Evolutionary conservation across 2,113 vertebrate genomes (phyloP), one percentile per base, ranked within the genome.

Genomic region (Orycteropus afer): DNA sequence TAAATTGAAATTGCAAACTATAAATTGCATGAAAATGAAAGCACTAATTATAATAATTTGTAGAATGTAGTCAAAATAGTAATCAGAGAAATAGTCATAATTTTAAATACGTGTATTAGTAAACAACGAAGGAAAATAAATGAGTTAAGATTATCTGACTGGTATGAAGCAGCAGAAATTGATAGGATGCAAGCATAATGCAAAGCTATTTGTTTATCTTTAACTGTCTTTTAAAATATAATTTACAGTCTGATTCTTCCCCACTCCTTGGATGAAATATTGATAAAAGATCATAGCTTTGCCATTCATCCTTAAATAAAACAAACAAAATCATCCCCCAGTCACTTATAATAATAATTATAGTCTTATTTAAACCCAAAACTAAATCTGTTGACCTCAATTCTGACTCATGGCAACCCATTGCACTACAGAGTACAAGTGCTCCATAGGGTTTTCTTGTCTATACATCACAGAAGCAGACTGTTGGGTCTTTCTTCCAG

Each of bases 21-120:
- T 67, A 67, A 89, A 67, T 65, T 83, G 49, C 37, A 40, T 85
- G n/a, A 94, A 83, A 78, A 51, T 90, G 73, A 94, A 93, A 89
- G 59, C 34, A 67, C 59, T 84, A 84, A 94, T 85, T 69, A 69
- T 15, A 90, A 90, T 42, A 84, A 79, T 79, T 51, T 69, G 18
- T 78, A 49, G 40, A 27, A 94, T 85, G 29, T 79, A 51, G 42
- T 42, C 61, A 89, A 82, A 53, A 83, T 17, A 55, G 40, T 67
- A 83, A n/a, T 87, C 53, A 59, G 8, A 76, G 79, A 94, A 94
- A 59, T 49, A 78, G 2, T 67, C 37, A 47, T 37, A 55, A 32
- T 71, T 79, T 90, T 85, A 94, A 85, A 90, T 85, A 15, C 23
- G n/a, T 29, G 18, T 45, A 29, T 83, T 67, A 65, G 69, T 79